A percentile compares a stretch with the other conserved stretches of the same genome.
These are phyloP conservation scores for Gallinago paraguaiae DNA, from an alignment of 2,113 vertebrate genomes.

Conservation along the genomic window DNA sequence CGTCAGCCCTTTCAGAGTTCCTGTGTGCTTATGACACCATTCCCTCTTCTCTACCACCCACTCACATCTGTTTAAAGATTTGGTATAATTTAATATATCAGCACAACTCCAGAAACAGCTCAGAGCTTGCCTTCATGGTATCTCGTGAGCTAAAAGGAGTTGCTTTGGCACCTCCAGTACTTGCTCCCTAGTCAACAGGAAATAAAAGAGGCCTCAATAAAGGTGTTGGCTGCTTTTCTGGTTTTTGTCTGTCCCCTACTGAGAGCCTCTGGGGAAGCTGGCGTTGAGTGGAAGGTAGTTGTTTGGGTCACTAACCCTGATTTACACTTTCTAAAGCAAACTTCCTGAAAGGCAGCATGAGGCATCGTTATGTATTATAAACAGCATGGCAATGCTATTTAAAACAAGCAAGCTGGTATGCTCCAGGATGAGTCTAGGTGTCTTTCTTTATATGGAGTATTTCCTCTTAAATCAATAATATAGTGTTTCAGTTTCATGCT, in stretches of 20 bases:
- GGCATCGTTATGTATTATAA: background rate
- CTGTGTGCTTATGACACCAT: background rate
- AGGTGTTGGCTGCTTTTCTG: background rate
- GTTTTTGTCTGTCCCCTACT: background rate
- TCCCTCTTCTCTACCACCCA: background rate
- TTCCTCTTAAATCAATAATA: background rate
- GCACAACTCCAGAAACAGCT: background rate
- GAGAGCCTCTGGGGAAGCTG: background rate
- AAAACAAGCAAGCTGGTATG: background rate
- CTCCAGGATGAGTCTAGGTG: background rate
- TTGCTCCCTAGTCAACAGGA: background rate
- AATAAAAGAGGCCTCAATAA: background rate
- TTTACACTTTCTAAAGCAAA: background rate
- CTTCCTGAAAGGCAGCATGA: background rate
- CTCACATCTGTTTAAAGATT: conserved; percentile 45
- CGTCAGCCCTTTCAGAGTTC: background rate
- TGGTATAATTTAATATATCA: background rate
- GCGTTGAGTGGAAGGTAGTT: background rate
- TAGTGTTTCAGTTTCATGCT: background rate
- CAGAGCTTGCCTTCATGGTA: background rate
- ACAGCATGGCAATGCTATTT: background rate
- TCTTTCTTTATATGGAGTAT: background rate
- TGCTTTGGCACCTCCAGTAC: background rate
- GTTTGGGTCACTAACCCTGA: background rate
- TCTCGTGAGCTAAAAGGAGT: background rate